phyloP scores from a whole-genome alignment of 2,888 invertebrate species.

The Nemapogon koenigi region DNA sequence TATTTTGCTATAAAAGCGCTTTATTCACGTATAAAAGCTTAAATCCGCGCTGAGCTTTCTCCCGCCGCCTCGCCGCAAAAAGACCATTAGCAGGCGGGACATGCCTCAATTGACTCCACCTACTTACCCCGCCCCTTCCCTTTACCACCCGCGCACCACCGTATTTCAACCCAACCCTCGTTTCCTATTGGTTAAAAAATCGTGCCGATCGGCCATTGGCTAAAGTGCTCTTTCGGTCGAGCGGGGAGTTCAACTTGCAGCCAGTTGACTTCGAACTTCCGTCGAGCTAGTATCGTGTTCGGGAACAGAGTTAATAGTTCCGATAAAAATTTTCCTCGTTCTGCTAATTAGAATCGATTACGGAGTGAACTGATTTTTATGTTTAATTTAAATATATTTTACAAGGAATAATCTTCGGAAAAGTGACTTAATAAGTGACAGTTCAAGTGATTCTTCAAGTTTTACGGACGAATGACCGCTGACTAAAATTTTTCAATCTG shows the following conservation, averaged over 20 bases:
- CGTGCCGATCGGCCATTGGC: constrained; percentile 21
- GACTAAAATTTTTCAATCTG: too few species aligned
- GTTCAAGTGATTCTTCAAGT: too few species aligned
- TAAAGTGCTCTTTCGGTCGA: constrained; percentile 27
- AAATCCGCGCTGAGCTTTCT: constrained; percentile 63
- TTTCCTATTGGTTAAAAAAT: constrained; percentile 14
- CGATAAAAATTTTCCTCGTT: too few species aligned
- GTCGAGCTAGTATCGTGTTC: constrained; percentile 6
- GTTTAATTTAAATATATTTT: too few species aligned
- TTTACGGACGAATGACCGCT: too few species aligned
- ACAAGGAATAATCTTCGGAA: too few species aligned
- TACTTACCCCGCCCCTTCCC: constrained; percentile 5
- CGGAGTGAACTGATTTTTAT: too few species aligned
- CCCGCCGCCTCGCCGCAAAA: constrained; percentile 44
- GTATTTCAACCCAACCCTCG: constrained; percentile 20
- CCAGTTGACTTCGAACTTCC: constrained; percentile 9
- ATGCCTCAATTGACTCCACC: constrained; percentile 16
- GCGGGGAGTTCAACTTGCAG: constrained; percentile 4
- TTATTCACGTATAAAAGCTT: constrained; percentile 65
- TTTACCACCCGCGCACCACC: constrained; percentile 46
- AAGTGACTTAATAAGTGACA: too few species aligned
- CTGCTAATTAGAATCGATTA: too few species aligned
- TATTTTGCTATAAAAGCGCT: constrained; percentile 64
- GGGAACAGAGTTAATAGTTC: too few species aligned
- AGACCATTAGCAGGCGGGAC: constrained; percentile 39